These are phyloP conservation scores for Netelia inedita DNA, from an alignment of 2,888 invertebrate species.

Conservation along the genomic window DNA sequence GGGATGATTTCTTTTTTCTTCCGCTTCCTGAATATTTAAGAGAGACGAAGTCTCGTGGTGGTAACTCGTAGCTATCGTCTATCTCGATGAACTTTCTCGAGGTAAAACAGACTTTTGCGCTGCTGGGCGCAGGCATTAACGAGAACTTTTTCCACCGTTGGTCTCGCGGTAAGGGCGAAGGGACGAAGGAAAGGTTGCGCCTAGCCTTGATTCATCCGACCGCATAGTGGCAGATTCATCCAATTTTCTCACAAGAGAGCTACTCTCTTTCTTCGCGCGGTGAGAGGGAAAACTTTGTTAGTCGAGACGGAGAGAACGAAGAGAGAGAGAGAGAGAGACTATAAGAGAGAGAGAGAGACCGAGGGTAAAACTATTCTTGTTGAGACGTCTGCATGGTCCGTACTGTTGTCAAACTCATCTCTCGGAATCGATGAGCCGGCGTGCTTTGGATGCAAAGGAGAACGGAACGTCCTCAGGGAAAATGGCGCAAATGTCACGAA, in stretches of 20 bases:
- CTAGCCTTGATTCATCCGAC: not conserved
- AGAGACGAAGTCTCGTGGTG: not conserved
- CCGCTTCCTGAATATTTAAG: not conserved
- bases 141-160: not conserved
- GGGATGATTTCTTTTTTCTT: not conserved
- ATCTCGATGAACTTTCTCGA: not conserved
- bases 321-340: not conserved
- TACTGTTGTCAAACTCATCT: conserved; percentile 2
- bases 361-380: not conserved
- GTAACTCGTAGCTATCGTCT: not conserved
- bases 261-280: not conserved
- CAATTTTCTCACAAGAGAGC: conserved; percentile 8
- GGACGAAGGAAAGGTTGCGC: not conserved
- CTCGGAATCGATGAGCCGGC: not conserved
- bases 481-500: not conserved
- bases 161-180: not conserved
- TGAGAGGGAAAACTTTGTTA: not conserved
- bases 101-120: not conserved
- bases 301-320: not conserved
- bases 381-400: not conserved
- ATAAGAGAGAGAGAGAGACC: not conserved
- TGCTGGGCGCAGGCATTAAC: not conserved
- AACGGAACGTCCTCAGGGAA: not conserved
- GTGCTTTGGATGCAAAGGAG: not conserved
- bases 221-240: not conserved